Evolutionary conservation across 2,888 invertebrate genomes (phyloP).

Genomic region (Tanypteryx hageni): DNA sequence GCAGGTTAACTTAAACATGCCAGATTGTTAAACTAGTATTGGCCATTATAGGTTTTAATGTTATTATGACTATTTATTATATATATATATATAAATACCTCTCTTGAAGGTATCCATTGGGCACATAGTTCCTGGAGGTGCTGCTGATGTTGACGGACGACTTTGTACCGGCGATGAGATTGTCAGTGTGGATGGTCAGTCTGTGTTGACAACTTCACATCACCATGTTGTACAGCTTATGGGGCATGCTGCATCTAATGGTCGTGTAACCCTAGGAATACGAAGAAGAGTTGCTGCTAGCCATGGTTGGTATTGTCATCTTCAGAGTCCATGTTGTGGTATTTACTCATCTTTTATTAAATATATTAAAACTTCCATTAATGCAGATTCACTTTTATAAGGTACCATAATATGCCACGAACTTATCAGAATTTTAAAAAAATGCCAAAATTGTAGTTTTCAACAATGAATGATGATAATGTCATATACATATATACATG

Average conservation of each 20-base stretch:
- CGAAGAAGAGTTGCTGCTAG: slow-evolving; percentile 77
- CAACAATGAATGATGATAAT: too few relatives aligned
- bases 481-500: too few relatives aligned
- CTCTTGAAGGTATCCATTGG: slow-evolving; percentile 89
- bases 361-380: background rate
- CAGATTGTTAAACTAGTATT: too few relatives aligned
- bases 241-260: slow-evolving; percentile 90
- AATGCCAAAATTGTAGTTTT: too few relatives aligned
- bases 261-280: slow-evolving; percentile 89
- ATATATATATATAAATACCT: background rate
- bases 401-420: background rate
- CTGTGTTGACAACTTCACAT: slow-evolving; percentile 91
- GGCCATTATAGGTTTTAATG: too few relatives aligned
- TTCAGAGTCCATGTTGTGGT: slow-evolving; percentile 32
- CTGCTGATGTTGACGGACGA: slow-evolving; percentile 93
- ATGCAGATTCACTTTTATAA: background rate
- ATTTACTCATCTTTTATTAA: slow-evolving; percentile 1
- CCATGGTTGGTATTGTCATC: slow-evolving; percentile 68
- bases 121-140: slow-evolving; percentile 96
- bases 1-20: too few relatives aligned
- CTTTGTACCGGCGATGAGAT: slow-evolving; percentile 96
- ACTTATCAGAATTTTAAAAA: too few relatives aligned
- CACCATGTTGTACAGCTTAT: slow-evolving; percentile 95
- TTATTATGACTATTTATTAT: too few relatives aligned
- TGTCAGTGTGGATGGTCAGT: slow-evolving; percentile 92